Conservation (phyloP, 1,140 invertebrate species). For the Aphaenogaster rudis region DNA sequence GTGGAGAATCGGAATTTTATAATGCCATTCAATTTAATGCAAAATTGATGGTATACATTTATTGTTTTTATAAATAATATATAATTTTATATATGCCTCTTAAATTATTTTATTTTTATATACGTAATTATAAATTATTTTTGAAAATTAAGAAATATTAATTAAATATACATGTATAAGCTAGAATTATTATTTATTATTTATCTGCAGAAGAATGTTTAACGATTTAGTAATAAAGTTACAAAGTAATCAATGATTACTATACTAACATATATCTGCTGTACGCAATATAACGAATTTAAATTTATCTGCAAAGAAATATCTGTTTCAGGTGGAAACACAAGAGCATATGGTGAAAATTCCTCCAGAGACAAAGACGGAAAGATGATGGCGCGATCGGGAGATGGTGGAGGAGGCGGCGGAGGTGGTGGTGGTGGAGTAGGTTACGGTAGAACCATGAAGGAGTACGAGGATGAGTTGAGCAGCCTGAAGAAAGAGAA, state of each 20-base stretch:
- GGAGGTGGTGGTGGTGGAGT: constrained; percentile 80
- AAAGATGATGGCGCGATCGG: constrained; percentile 26
- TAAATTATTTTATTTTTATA: too few relatives aligned
- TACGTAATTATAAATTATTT: too few relatives aligned
- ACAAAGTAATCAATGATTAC: neutral
- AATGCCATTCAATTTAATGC: neutral
- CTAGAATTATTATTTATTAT: neutral
- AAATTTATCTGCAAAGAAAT: neutral
- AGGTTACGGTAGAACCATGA: constrained; percentile 90
- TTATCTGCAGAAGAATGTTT: neutral
- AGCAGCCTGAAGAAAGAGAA: constrained; percentile 95
- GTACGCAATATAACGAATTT: neutral
- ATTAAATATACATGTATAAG: neutral
- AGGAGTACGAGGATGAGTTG: constrained; percentile 96
- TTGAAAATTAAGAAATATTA: neutral
- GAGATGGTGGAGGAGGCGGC: constrained; percentile 72
- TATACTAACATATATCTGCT: neutral
- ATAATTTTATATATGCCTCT: too few relatives aligned
- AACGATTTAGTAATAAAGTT: neutral
- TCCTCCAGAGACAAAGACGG: constrained; percentile 61
- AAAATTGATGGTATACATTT: neutral
- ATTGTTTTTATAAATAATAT: neutral
- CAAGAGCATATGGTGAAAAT: constrained; percentile 78
- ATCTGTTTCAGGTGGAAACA: constrained; percentile 77
- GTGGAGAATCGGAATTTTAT: neutral